Evolutionary conservation across 1,140 invertebrate species (phyloP), one percentile per base, ranked within the genome.

Genomic region (Spodoptera frugiperda): DNA sequence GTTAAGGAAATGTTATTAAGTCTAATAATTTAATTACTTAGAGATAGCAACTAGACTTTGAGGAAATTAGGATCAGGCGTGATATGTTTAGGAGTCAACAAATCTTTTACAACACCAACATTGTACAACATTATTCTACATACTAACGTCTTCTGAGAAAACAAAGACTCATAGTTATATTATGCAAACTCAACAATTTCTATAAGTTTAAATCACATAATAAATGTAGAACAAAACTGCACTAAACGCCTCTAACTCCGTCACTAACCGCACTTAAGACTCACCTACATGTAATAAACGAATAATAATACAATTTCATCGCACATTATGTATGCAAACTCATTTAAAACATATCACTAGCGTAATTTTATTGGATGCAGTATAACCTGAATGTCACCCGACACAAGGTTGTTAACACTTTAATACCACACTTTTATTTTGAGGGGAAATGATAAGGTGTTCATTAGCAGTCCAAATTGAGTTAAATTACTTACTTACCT

Each of bases 311-410:
- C 55, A 49, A 73, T 61, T 73, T 61, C 61, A 55, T 44, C 4
- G 39, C 8, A 17, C 55, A 73, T 33, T 46, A 46, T 59, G 51
- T 57, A 30, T 48, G 33, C 44, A 44, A 33, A 59, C 21, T 73
- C 21, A 17, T 73, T 61, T 73, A 51, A 61, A 73, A 33, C 21
- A 49, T 46, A 49, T 59, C 14, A 59, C 44, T 33, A 17, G 49
- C 39, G 44, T 73, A 73, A 73, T 73, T 73, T 49, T 59, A 72
- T 72, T 72, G 9, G 25, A 14, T 21, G 12, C 44, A 14, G 8
- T 72, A 57, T 59, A 59, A 49, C 44, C 44, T 44, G 21, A 59
- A 73, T 73, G 71, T 73, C 55, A 61, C 44, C 19, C 21, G 12
- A 71, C 54, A 71, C 25, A 71, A 71, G 33, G 11, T 55, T n/a